Base-by-base conservation (phyloP, 2,113 vertebrate species). In the Indicator maculatus region DNA sequence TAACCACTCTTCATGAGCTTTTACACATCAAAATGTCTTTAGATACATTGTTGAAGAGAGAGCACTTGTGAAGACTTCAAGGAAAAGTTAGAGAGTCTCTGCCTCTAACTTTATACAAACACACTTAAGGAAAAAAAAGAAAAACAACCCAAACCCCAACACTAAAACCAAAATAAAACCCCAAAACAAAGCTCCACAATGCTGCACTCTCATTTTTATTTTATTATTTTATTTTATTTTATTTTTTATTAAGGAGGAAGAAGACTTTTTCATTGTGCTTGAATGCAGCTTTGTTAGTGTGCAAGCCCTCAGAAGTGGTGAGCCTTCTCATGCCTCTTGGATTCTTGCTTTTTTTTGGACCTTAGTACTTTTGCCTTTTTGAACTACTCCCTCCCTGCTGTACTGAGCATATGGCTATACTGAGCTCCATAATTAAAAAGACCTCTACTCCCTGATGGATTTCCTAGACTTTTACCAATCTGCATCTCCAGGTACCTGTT, bases 21-120 rank as follows among this genome's bases (percentile, higher is more conserved):
- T 92, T 95, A 78, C 83, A 94, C 93, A 94, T 97, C 88, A 95
- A 90, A 95, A 87, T 70, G 50, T 84, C 74, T 84, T 95, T 59
- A 69, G 93, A 88, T 90, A 90, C 90, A 90, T 91, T 86, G 91
- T 95, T 88, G 90, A 95, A 95, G 88, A 30, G 53, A 75, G 81
- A 12, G 2, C 14, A 69, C 92, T 95, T 78, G 88, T 66, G 80
- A 93, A 79, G 83, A 71, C 65, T 90, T 93, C 80, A 88, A 73
- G 63, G 55, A 86, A 66, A 95, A 95, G 61, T 95, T 93, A 5
- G 16, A 38, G 65, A 75, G 65, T 86, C 73, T 30, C 18, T 21
- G 76, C 53, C 72, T 72, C 80, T 74, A 95, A 96, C 93, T 93
- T 95, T 66, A 50, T 33, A 79, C 69, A 95, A 90, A 86, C 86